A percentile compares a stretch with the other conserved stretches of the same genome.
These are phyloP conservation scores for Eidolon dupreanum DNA, from an alignment of 2,797 vertebrate species.

Conservation along the genomic window DNA sequence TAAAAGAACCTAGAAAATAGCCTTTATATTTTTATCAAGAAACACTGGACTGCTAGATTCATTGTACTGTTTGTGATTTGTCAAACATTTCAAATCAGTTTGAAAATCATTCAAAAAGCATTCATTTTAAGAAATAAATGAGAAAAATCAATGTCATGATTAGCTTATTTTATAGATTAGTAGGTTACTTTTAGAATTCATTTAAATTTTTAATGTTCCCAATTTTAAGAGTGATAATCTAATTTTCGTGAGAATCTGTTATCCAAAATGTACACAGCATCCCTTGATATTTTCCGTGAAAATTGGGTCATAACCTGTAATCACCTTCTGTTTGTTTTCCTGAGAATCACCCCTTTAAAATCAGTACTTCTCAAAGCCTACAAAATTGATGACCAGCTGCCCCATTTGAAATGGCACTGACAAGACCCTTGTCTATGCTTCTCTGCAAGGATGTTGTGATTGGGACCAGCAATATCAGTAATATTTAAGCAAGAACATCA, in stretches of 20 bases:
- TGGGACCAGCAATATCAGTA: neutral
- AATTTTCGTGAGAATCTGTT: neutral
- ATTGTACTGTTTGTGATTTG: neutral
- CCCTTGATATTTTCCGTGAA: slow-evolving; percentile 21
- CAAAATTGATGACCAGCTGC: neutral
- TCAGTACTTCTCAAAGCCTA: neutral
- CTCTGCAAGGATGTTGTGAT: neutral
- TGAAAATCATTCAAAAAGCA: neutral
- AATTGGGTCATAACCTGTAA: neutral
- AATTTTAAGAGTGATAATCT: neutral
- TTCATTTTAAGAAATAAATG: slow-evolving; percentile 18
- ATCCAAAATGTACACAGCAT: neutral
- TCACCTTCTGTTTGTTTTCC: neutral
- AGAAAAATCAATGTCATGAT: neutral
- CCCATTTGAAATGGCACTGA: neutral
- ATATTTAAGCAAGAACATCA: neutral
- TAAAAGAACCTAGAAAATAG: neutral
- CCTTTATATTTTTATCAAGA: neutral
- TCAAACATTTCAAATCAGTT: neutral
- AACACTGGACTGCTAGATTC: neutral
- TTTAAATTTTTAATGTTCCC: slow-evolving; percentile 20
- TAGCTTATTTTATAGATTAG: neutral
- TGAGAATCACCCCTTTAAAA: slow-evolving; percentile 2
- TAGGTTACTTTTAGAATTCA: neutral
- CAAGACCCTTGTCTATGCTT: neutral